Evolutionary conservation across 2,797 vertebrate genomes (phyloP).

Genomic region (Bovichtus variegatus): DNA sequence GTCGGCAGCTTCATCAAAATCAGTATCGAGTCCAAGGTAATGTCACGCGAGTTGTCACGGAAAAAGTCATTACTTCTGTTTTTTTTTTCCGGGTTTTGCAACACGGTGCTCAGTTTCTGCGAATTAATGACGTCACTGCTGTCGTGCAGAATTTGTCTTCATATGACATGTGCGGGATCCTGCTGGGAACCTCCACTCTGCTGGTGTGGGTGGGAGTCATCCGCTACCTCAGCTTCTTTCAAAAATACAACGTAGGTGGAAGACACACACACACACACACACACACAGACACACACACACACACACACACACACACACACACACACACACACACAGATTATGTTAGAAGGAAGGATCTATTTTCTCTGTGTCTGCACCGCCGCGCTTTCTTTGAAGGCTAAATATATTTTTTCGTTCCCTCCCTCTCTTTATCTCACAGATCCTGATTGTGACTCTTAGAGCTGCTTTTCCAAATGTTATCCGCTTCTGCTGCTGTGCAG

Average conservation of each 20-base stretch:
- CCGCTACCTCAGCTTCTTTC: slow-evolving; percentile 96
- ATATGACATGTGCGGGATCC: slow-evolving; percentile 92
- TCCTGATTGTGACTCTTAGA: slow-evolving; percentile 92
- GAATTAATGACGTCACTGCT: background rate
- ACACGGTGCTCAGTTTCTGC: background rate
- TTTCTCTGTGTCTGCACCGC: background rate
- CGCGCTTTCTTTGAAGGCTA: background rate
- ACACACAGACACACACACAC: too few species aligned
- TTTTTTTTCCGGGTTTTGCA: background rate
- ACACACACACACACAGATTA: background rate
- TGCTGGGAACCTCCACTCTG: slow-evolving; percentile 94
- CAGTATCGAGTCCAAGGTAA: slow-evolving; percentile 93
- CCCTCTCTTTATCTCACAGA: slow-evolving; percentile 75
- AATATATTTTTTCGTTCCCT: background rate
- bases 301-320: background rate
- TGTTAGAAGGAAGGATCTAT: too few species aligned
- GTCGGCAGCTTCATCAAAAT: slow-evolving; percentile 94
- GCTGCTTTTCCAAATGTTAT: slow-evolving; percentile 94
- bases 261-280: background rate
- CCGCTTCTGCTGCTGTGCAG: slow-evolving; percentile 94
- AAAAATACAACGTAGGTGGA: slow-evolving; percentile 93
- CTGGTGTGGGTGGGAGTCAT: slow-evolving; percentile 96
- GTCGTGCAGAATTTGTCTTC: slow-evolving; percentile 87
- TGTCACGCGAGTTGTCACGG: background rate
- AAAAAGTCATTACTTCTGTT: background rate